phyloP scores from a whole-genome alignment of 1,140 invertebrate species.

The Brachionus plicatilis region DNA sequence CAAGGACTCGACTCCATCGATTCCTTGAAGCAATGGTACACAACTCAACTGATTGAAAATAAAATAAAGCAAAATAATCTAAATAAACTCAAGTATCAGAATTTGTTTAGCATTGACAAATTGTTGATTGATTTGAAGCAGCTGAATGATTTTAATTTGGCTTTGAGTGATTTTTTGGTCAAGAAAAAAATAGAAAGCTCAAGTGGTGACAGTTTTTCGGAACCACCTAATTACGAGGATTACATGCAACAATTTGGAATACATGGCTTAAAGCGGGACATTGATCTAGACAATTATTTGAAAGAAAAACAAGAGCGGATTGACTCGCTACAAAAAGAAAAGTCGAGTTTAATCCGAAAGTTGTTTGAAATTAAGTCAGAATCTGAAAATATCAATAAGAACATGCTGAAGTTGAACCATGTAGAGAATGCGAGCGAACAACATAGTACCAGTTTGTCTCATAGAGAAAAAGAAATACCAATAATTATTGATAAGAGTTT shows the following conservation, averaged over 20 bases:
- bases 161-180: conserved; percentile 9
- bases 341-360: conserved; percentile 6
- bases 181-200: not conserved
- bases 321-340: conserved; percentile 18
- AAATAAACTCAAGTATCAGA: conserved; percentile 34
- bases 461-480: conserved; percentile 15
- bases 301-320: conserved; percentile 30
- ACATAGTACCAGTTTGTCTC: not conserved
- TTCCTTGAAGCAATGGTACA: conserved; percentile 8
- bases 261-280: not conserved
- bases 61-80: conserved; percentile 27
- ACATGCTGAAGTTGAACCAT: not conserved
- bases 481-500: conserved; percentile 3
- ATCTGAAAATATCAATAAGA: conserved; percentile 19
- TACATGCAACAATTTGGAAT: conserved; percentile 14
- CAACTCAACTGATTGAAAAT: conserved; percentile 2
- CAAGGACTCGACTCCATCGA: conserved; percentile 13
- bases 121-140: conserved; percentile 18
- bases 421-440: not conserved
- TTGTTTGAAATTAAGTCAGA: conserved; percentile 21
- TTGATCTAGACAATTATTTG: conserved; percentile 20
- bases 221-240: conserved; percentile 15
- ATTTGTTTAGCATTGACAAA: conserved; percentile 37
- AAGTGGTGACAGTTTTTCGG: not conserved
- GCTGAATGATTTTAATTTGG: conserved; percentile 1